Base-by-base conservation (phyloP, 2,113 vertebrate species). In the Erythrocercus mccallii region DNA sequence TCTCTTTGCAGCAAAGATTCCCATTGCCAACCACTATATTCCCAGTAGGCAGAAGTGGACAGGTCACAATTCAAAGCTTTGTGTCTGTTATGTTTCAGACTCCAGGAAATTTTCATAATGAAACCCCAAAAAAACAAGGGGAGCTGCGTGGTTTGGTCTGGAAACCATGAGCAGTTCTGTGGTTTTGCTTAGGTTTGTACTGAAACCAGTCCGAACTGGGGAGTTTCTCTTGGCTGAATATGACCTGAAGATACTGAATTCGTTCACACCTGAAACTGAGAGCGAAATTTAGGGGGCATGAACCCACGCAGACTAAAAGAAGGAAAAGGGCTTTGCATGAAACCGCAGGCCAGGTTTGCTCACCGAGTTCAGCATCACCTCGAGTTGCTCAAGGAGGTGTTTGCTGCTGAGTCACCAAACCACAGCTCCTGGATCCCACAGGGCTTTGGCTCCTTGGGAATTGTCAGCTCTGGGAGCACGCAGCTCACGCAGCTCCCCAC, bases 211-310 rank as follows among this genome's bases (percentile, higher is more conserved):
- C 92, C 62, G 2, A 57, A 76, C 20, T 78, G 53, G 38, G 64
- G 81, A 81, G 74, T 48, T 94, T 90, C 56, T 90, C 71, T 81
- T 44, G 17, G 65, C 44, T 71, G 68, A 88, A 40, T 51, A 31
- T 73, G 42, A 81, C 72, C 88, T 88, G 42, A 90, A 79, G 51
- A 77, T 79, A 60, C 64, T 74, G 35, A 88, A 71, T 74, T 93
- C 76, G 79, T 96, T 96, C 85, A 79, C 42, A 81, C n/a, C 65
- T 65, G 94, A 97, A 97, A 97, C 88, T 35, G 94, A 96, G 96
- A 97, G 86, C 0, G 30, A 94, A 95, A 95, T 93, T 70, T 25
- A 68, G 90, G 90, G 94, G 92, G 31, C 94, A 97, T 5, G 64
- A 97, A 97, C 93, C 68, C 64, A 86, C 37, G 6, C 50, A 73